These are phyloP conservation scores for Nymphalis urticae DNA, from an alignment of 2,888 invertebrate species.

Conservation along the genomic window DNA sequence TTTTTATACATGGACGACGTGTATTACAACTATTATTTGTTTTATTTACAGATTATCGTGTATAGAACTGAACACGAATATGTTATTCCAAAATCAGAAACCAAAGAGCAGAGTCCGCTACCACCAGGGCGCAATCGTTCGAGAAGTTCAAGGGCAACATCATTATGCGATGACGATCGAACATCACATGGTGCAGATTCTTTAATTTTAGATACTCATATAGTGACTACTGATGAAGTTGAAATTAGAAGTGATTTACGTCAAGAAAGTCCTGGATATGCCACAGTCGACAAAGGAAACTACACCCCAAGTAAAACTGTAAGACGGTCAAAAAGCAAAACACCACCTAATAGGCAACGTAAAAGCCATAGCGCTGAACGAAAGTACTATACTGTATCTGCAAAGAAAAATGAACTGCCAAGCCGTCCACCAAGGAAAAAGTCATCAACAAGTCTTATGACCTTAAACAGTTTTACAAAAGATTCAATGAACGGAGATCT, in stretches of 20 bases:
- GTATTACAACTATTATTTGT: background rate
- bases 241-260: constrained; percentile 68
- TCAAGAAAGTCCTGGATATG: constrained; percentile 85
- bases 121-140: constrained; percentile 82
- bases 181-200: constrained; percentile 88
- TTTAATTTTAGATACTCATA: constrained; percentile 76
- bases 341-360: constrained; percentile 70
- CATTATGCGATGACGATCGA: constrained; percentile 85
- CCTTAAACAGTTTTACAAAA: constrained; percentile 77
- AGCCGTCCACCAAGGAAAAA: constrained; percentile 84
- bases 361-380: constrained; percentile 79
- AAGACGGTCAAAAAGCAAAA: constrained; percentile 79
- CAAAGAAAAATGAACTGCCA: constrained; percentile 74
- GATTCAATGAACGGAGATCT: constrained; percentile 68
- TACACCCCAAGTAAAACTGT: constrained; percentile 83
- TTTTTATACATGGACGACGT: no score
- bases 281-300: constrained; percentile 87
- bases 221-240: constrained; percentile 55
- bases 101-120: constrained; percentile 79
- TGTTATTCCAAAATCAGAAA: constrained; percentile 81
- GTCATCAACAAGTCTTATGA: constrained; percentile 79
- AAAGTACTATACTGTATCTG: constrained; percentile 86
- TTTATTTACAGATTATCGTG: constrained; percentile 81
- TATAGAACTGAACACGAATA: constrained; percentile 86
- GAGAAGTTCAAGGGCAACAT: constrained; percentile 77